Evolutionary conservation across 2,113 vertebrate species (phyloP).

Genomic region (Pogonocichla stellata): DNA sequence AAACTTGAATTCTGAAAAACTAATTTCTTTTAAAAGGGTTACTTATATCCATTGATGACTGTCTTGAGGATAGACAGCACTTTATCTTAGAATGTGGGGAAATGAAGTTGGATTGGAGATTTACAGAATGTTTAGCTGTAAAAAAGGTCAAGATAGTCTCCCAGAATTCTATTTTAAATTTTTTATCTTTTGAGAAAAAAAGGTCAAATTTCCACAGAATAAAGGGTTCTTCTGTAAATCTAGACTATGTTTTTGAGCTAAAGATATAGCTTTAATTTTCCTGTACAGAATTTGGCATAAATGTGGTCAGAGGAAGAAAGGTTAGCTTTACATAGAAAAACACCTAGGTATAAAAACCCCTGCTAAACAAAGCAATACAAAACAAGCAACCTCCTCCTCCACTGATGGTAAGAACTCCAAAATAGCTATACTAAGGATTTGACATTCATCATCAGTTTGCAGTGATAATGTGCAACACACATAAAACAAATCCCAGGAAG

Average conservation of each 20-base stretch:
- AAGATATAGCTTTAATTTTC: neutral
- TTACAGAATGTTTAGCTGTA: neutral
- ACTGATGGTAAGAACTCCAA: neutral
- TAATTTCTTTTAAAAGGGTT: neutral
- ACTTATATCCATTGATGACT: neutral
- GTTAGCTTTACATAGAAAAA: neutral
- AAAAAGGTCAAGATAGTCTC: neutral
- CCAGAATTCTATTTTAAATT: neutral
- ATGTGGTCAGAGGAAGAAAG: neutral
- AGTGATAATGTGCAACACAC: neutral
- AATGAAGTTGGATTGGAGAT: accelerated
- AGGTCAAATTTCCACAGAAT: neutral
- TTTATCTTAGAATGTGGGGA: neutral
- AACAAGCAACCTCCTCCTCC: neutral
- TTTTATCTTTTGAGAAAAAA: neutral
- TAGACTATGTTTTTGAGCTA: neutral
- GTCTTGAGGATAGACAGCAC: neutral
- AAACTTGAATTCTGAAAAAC: neutral
- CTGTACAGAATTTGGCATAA: neutral
- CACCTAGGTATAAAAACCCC: accelerated
- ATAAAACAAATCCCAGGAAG: constrained; percentile 34
- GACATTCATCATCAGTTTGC: neutral
- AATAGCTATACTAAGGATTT: neutral
- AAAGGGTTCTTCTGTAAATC: neutral
- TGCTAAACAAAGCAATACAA: neutral